Percentiles rank a stretch among this genome's conserved stretches.
These are phyloP conservation scores for Choloepus didactylus DNA, from an alignment of 2,797 vertebrate genomes.

Conservation along the genomic window DNA sequence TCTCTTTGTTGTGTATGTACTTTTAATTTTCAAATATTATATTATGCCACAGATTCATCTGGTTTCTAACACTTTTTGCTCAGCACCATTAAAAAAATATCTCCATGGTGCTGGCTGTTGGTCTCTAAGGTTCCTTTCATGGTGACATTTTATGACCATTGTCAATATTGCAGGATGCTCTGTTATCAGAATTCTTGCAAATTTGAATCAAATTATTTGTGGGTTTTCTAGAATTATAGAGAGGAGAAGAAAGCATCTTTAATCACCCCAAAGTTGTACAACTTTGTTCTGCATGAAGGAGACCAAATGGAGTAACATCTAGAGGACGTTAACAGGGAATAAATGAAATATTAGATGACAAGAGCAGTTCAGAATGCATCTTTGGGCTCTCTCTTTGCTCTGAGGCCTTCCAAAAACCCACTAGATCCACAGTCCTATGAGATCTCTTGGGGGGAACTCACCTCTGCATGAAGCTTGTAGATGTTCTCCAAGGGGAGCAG, in stretches of 20 bases:
- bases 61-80: background rate
- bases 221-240: constrained; percentile 12
- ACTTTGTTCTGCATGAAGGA: background rate
- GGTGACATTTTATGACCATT: background rate
- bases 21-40: background rate
- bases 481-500: background rate
- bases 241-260: background rate
- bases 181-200: background rate
- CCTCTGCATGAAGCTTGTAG: background rate
- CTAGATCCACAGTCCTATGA: background rate
- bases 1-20: background rate
- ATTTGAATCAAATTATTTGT: background rate
- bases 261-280: background rate
- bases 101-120: background rate
- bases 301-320: background rate
- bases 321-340: background rate
- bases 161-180: background rate
- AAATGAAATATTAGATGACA: background rate
- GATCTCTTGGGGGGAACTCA: background rate
- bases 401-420: background rate
- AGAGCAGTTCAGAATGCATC: background rate
- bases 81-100: background rate
- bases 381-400: background rate
- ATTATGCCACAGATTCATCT: background rate
- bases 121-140: background rate